phyloP scores from a whole-genome alignment of 2,113 vertebrate species.

The Gopherus evgoodei region DNA sequence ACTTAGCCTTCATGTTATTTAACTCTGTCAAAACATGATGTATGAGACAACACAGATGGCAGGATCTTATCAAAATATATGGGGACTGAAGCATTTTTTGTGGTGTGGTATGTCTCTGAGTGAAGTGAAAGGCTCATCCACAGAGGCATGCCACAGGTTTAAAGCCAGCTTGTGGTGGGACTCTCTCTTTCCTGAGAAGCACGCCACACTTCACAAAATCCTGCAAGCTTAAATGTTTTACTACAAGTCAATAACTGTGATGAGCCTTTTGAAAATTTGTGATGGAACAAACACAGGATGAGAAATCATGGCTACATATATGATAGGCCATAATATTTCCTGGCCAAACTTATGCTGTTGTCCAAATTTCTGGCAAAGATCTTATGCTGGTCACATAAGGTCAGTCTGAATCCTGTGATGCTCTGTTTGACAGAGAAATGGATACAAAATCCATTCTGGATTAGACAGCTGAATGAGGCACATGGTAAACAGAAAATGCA shows the following conservation, averaged over 20 bases:
- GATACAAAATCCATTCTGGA: background rate
- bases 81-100: background rate
- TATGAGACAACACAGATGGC: background rate
- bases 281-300: fast-evolving
- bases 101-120: background rate
- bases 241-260: background rate
- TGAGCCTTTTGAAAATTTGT: background rate
- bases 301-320: background rate
- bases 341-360: fast-evolving
- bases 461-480: background rate
- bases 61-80: background rate
- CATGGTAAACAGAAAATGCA: background rate
- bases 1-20: background rate
- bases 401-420: background rate
- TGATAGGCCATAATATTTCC: background rate
- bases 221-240: background rate
- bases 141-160: background rate
- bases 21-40: background rate
- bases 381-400: background rate
- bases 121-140: background rate
- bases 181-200: background rate
- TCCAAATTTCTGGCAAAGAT: background rate
- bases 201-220: background rate
- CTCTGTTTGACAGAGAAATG: background rate
- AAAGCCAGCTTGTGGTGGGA: background rate